phyloP scores from a whole-genome alignment of 2,888 invertebrate genomes.

The Melitaea athalia region DNA sequence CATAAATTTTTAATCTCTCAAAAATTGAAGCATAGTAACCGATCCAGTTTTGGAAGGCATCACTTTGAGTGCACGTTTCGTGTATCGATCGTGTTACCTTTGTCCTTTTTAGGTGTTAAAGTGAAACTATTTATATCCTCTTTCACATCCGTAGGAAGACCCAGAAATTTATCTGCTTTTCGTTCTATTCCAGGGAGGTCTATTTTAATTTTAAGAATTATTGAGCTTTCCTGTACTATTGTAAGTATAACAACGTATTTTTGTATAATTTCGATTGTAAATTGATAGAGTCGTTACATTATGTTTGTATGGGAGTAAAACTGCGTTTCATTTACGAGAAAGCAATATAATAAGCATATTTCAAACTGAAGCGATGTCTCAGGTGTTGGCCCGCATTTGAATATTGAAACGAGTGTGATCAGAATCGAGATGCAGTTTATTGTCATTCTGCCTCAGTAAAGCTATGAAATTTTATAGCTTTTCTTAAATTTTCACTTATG shows the following conservation, averaged over 20 bases:
- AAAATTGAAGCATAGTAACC: slow-evolving; percentile 57
- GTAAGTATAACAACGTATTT: neutral
- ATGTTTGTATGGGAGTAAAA: slow-evolving; percentile 44
- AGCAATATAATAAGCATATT: slow-evolving; percentile 75
- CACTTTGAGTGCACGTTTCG: slow-evolving; percentile 65
- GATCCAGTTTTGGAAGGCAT: slow-evolving; percentile 57
- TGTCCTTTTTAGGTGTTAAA: slow-evolving; percentile 38
- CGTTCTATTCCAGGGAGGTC: slow-evolving; percentile 15
- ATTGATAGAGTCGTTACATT: slow-evolving; percentile 40
- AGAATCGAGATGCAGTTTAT: slow-evolving; percentile 80
- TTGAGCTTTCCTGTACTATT: neutral
- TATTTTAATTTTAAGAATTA: neutral
- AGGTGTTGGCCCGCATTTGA: slow-evolving; percentile 73
- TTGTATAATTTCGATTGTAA: slow-evolving; percentile 15
- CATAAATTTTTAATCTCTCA: slow-evolving; percentile 63
- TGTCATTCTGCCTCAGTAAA: slow-evolving; percentile 68
- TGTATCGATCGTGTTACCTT: slow-evolving; percentile 42
- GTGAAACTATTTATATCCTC: slow-evolving; percentile 32
- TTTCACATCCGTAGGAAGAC: slow-evolving; percentile 16
- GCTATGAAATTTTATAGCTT: slow-evolving; percentile 71
- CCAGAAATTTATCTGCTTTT: slow-evolving; percentile 21
- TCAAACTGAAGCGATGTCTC: slow-evolving; percentile 65
- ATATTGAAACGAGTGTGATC: slow-evolving; percentile 78
- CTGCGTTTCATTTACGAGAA: slow-evolving; percentile 63
- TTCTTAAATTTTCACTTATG: slow-evolving; percentile 51